Evolutionary conservation across 2,797 vertebrate genomes (phyloP), one percentile per base, ranked within the genome.

Genomic region (Onychomys torridus): DNA sequence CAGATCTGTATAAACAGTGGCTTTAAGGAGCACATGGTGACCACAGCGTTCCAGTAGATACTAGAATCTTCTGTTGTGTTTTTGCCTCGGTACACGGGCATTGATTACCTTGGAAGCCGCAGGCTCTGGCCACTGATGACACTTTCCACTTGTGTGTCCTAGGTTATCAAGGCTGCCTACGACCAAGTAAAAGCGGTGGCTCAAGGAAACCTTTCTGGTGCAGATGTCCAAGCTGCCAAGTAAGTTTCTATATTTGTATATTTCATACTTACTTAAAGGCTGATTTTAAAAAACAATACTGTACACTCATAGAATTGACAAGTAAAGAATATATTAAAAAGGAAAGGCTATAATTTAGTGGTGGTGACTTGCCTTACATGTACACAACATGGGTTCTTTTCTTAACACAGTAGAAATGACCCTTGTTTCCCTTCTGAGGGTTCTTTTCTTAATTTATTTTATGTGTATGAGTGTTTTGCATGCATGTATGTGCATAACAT

Each of bases 121-220:
- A 73, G 40, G 65, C 52, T 65, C 82, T 76, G 73, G 27, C 69
- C 85, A 86, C 1, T 65, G n/a, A 49, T 96, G 61, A 95, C 63
- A 34, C 6, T 59, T 73, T 94, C 91, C 94, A 0, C 32, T 97
- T 97, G 34, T 97, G 57, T 89, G 0, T 91, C 87, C 85, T 82
- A 99, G 99, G 99, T 99, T 67, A 99, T 99, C 96, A 99, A 98
- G 95, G 99, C 99, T 14, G 99, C 99, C 88, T 75, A 99, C 52
- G 98, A 98, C 85, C 99, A 99, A 98, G 98, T 99, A 63, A 99
- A 99, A 96, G 98, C 98, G 55, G 86, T 99, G 76, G 99, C 99
- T 94, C 98, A 99, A 87, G 99, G 99, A 1, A 98, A 97, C 57
- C 95, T 99, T 97, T 98, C 99, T 0, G 98, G 98, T 55, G 98